Conservation (phyloP, 2,113 vertebrate species). For the Columbina picui region DNA sequence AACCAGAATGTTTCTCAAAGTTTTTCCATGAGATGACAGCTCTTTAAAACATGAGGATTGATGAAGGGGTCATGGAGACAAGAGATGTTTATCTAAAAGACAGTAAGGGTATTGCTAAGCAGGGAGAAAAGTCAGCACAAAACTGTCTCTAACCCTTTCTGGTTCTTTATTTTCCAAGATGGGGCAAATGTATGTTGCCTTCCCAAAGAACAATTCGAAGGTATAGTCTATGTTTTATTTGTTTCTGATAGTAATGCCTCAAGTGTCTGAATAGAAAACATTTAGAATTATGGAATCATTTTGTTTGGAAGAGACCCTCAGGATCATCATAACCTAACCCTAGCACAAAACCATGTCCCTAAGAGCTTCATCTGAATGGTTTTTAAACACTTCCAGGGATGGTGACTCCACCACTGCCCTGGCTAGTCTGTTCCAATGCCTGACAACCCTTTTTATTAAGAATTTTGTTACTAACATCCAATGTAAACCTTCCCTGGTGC, state of each 20-base stretch:
- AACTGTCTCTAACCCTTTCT: neutral
- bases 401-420: too few species aligned
- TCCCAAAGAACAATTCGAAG: neutral
- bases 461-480: too few species aligned
- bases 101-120: neutral
- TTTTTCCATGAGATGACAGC: neutral
- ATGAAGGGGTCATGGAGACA: neutral
- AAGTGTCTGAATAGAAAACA: neutral
- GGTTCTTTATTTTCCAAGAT: neutral
- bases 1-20: neutral
- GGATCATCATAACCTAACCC: too few species aligned
- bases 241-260: neutral
- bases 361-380: too few species aligned
- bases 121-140: neutral
- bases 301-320: too few species aligned
- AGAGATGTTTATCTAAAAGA: neutral
- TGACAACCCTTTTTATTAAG: too few species aligned
- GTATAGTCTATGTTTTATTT: neutral
- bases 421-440: too few species aligned
- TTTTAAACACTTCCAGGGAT: too few species aligned
- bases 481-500: too few species aligned
- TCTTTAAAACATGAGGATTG: neutral
- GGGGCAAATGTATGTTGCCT: neutral
- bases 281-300: neutral
- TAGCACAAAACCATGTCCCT: too few species aligned